Evolutionary conservation across 2,888 invertebrate species (phyloP).

Genomic region (Melipona beecheii): DNA sequence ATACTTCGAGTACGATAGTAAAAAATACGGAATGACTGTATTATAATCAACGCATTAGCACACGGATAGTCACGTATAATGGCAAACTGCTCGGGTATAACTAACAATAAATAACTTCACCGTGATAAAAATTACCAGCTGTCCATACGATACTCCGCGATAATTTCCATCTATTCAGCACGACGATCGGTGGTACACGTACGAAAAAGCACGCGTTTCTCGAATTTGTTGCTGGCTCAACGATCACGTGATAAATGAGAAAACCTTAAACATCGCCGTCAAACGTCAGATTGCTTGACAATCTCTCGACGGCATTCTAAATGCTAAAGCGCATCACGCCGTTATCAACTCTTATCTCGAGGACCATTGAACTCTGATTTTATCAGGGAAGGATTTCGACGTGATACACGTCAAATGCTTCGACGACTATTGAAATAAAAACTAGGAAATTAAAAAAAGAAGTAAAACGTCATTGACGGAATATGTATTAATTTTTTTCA

Average conservation of each 20-base stretch:
- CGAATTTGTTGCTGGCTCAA: constrained; percentile 7
- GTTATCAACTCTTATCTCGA: constrained; percentile 49
- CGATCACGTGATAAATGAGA: constrained; percentile 6
- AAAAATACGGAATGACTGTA: constrained; percentile 34
- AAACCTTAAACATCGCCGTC: neutral
- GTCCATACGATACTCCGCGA: constrained; percentile 9
- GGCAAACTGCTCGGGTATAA: constrained; percentile 26
- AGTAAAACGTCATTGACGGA: neutral
- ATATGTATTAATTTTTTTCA: neutral
- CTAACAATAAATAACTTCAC: constrained; percentile 31
- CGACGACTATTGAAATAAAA: neutral
- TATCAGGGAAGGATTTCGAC: constrained; percentile 36
- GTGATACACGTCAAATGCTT: neutral
- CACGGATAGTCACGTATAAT: constrained; percentile 50
- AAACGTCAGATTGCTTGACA: neutral
- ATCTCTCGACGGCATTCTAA: constrained; percentile 6
- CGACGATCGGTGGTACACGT: neutral
- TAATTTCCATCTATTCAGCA: constrained; percentile 15
- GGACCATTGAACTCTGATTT: constrained; percentile 49
- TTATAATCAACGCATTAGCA: constrained; percentile 55
- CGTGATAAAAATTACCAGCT: neutral
- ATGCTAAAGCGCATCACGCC: constrained; percentile 18
- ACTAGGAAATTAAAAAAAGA: too few relatives aligned
- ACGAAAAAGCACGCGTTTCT: neutral
- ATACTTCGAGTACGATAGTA: neutral